A percentile compares a stretch with the other conserved stretches of the same genome.
Conservation (phyloP, 2,113 vertebrate genomes). For the Chinchilla lanigera region DNA sequence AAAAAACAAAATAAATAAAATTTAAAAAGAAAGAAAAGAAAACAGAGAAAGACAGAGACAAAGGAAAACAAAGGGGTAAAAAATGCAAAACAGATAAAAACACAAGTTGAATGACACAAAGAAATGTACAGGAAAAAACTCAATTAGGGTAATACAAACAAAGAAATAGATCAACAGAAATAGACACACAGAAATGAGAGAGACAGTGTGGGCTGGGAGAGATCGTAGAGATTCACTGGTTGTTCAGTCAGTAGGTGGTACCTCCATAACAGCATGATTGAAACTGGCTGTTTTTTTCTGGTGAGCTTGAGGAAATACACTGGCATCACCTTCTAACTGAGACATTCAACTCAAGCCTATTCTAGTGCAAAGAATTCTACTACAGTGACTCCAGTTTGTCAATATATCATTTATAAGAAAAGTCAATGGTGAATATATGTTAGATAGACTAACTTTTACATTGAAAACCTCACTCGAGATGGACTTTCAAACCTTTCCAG, state of each 20-base stretch:
- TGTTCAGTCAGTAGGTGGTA: neutral
- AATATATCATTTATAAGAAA: conserved; percentile 4
- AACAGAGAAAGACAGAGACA: neutral
- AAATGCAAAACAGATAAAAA: neutral
- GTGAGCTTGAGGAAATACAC: neutral
- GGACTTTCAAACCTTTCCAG: neutral
- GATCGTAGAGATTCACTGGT: neutral
- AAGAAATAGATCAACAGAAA: neutral
- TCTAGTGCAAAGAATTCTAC: neutral
- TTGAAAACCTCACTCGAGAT: neutral
- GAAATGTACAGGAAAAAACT: neutral
- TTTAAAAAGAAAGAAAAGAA: too few species aligned
- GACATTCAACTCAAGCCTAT: neutral
- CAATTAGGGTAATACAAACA: neutral
- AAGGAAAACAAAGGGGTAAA: neutral
- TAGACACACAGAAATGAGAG: neutral
- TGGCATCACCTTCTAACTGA: neutral
- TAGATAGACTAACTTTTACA: neutral
- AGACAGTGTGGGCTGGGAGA: neutral
- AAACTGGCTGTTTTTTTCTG: neutral
- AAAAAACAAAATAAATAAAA: too few species aligned
- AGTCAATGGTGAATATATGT: neutral
- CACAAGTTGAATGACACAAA: neutral
- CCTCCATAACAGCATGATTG: neutral
- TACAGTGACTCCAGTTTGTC: neutral